Conservation (phyloP, 2,888 invertebrate genomes). For the Harpalus rubripes region DNA sequence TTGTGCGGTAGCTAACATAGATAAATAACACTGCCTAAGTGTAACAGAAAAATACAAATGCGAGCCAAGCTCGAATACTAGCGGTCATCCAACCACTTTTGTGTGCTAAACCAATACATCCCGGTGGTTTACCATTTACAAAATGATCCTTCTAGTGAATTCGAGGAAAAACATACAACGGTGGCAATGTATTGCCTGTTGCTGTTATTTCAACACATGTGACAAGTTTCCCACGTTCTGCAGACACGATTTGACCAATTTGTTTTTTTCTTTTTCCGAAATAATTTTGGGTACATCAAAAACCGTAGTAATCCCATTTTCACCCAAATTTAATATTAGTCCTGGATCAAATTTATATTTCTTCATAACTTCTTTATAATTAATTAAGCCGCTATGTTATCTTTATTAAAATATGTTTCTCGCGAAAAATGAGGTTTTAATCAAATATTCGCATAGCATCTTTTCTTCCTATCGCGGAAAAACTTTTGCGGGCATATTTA, state of each 20-base stretch:
- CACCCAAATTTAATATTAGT: slow-evolving; percentile 16
- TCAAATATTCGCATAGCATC: slow-evolving; percentile 59
- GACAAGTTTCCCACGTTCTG: slow-evolving; percentile 71
- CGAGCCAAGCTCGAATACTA: no score
- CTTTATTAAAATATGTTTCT: slow-evolving; percentile 64
- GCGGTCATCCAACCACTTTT: slow-evolving; percentile 70
- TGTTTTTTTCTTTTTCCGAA: slow-evolving; percentile 67
- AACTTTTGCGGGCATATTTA: slow-evolving; percentile 62
- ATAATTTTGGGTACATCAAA: slow-evolving; percentile 69
- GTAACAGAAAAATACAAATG: no score
- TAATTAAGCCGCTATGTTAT: background rate
- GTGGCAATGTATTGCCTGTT: no score
- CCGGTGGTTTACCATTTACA: no score
- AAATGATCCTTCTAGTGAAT: no score
- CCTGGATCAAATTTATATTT: slow-evolving; percentile 13
- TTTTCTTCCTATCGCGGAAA: slow-evolving; percentile 69
- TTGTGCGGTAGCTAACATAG: no score
- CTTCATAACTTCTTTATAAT: slow-evolving; percentile 11
- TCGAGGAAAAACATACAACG: no score
- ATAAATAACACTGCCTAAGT: no score
- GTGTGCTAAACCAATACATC: slow-evolving; percentile 67
- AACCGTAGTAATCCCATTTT: slow-evolving; percentile 66
- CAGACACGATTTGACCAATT: slow-evolving; percentile 70
- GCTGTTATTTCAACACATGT: no score
- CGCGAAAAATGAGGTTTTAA: slow-evolving; percentile 69